Evolutionary conservation across 2,797 vertebrate species (phyloP).

Genomic region (Coendou prehensilis): DNA sequence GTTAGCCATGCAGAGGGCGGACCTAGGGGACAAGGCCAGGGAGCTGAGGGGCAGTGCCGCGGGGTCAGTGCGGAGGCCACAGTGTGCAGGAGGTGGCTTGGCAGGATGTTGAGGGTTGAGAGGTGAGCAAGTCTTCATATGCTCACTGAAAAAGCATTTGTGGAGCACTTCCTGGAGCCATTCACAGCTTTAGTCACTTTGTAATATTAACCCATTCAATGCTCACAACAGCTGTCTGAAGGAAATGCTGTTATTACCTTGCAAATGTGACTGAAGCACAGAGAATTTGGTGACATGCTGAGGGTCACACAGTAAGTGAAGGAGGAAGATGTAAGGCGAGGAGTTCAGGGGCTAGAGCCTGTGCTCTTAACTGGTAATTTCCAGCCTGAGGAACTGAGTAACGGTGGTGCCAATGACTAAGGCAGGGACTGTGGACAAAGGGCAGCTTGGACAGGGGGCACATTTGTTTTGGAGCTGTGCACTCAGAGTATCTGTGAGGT

Average conservation of each 20-base stretch:
- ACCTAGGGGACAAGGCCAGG: no score
- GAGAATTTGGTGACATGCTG: background rate
- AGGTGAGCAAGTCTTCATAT: no score
- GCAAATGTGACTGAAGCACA: background rate
- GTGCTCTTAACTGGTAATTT: background rate
- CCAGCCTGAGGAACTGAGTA: background rate
- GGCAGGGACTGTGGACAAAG: background rate
- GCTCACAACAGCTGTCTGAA: background rate
- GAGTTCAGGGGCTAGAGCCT: no score
- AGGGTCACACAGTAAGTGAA: background rate
- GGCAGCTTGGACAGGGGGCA: background rate
- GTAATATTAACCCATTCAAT: background rate
- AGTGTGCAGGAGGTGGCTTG: rapidly evolving
- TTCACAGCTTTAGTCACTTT: background rate
- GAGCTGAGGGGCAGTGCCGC: rapidly evolving
- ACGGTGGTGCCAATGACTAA: background rate
- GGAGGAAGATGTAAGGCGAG: background rate
- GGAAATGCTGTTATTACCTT: background rate
- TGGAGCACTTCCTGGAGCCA: background rate
- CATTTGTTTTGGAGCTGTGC: background rate
- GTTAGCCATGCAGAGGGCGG: rapidly evolving
- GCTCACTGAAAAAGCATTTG: background rate
- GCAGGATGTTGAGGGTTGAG: background rate
- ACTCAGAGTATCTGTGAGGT: background rate
- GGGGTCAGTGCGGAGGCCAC: rapidly evolving